Evolutionary conservation across 2,113 vertebrate genomes (phyloP), one percentile per base, ranked within the genome.

Genomic region (Otocyon megalotis): DNA sequence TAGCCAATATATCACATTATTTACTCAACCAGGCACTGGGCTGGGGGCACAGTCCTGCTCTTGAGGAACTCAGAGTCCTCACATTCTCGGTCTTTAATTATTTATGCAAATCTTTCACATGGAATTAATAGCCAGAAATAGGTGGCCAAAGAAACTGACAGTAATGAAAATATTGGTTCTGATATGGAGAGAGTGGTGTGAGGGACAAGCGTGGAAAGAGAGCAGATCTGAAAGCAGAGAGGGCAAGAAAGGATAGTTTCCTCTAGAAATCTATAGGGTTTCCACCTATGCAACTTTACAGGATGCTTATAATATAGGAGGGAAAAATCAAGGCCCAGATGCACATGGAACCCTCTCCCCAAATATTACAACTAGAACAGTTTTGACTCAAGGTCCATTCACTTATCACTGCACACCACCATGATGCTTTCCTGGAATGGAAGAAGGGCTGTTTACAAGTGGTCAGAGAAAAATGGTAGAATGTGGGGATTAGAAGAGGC

Each of bases 131-230:
- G 20, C 24, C 62, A 77, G 43, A 93, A 74, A 65, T 14, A 69
- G 0, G 10, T 19, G 17, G 17, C 48, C 58, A 60, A 76, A 84
- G 32, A 37, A 72, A 35, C 0, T 0, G 56, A 35, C 12, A 4
- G 22, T 8, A 9, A 65, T 65, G 54, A 60, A 82, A 35, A 77
- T 50, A 28, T 4, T 30, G 19, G 16, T 87, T 58, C 35, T 30
- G 14, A 22, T 35, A 26, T 0, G 24, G 35, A n/a, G 15, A 28
- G 11, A 5, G 17, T 1, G 43, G 12, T 9, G 4, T 28, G 56
- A 43, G 48, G 63, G 62, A 2, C 19, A 15, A 43, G 15, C 4
- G 35, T 89, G 7, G 28, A 20, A 54, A 74, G 35, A 35, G 26
- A 54, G 32, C 9, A 53, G 19, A 9, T 50, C 60, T 2, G 14